Percentiles rank a stretch among this genome's conserved stretches.
Evolutionary conservation across 2,797 vertebrate species (phyloP).

Genomic region (Pogoniulus pusillus): DNA sequence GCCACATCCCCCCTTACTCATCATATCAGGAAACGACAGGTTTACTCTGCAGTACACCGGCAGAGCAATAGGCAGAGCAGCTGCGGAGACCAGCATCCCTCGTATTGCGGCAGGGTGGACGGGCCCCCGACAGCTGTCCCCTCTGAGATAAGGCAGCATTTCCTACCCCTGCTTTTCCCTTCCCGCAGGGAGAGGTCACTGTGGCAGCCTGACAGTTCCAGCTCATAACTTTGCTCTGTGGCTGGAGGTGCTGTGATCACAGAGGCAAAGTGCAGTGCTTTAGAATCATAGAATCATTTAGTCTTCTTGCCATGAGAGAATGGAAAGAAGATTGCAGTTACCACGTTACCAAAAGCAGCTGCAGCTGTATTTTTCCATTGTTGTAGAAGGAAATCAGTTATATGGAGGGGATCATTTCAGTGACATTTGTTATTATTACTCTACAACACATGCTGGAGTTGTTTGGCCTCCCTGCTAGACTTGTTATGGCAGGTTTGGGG

Average conservation of each 20-base stretch:
- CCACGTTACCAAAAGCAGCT: neutral
- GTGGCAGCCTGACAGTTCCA: neutral
- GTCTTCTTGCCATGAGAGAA: neutral
- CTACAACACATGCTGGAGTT: neutral
- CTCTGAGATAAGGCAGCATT: neutral
- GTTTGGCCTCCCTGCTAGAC: neutral
- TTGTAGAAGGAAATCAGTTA: neutral
- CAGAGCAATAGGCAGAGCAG: neutral
- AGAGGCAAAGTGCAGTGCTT: neutral
- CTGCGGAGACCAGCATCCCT: neutral
- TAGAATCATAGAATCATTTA: too few relatives aligned
- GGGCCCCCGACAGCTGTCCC: neutral
- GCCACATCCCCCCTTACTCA: neutral
- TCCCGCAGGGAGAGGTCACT: fast-evolving
- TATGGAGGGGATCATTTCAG: neutral
- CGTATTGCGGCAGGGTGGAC: neutral
- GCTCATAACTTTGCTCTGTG: neutral
- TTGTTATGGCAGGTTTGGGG: neutral
- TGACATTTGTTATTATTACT: neutral
- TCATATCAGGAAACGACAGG: fast-evolving
- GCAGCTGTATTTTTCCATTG: neutral
- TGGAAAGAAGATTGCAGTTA: neutral
- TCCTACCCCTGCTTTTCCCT: neutral
- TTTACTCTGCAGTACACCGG: neutral
- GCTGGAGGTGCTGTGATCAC: neutral